These are phyloP conservation scores for Cephalopachus bancanus DNA, from an alignment of 2,797 vertebrate genomes.

Conservation along the genomic window DNA sequence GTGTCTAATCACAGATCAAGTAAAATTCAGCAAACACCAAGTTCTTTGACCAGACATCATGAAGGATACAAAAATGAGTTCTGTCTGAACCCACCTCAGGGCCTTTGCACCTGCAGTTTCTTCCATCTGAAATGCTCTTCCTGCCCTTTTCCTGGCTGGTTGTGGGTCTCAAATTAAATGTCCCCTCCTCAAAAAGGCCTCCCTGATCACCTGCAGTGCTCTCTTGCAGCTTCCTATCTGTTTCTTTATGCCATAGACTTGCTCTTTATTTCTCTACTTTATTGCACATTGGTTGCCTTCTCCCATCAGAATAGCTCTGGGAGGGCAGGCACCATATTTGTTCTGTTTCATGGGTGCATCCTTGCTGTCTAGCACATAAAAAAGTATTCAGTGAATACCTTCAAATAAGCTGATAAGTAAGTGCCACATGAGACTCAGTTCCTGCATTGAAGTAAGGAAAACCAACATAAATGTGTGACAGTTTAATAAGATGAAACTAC, in stretches of 20 bases:
- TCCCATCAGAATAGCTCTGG: not conserved
- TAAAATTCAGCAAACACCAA: not conserved
- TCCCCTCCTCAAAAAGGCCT: not conserved
- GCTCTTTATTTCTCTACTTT: not conserved
- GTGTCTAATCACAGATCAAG: not conserved
- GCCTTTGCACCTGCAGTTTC: slow-evolving; percentile 31
- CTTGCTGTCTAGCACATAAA: not conserved
- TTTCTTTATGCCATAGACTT: not conserved
- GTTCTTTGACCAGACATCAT: not conserved
- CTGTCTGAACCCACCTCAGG: not conserved
- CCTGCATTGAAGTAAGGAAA: not conserved
- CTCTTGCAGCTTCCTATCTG: not conserved
- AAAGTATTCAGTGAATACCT: not conserved
- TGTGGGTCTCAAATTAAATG: not conserved
- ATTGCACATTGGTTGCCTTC: not conserved
- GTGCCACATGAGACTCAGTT: not conserved
- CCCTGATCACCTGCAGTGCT: not conserved
- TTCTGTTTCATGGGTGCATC: not conserved
- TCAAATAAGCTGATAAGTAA: not conserved
- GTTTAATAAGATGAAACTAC: not conserved
- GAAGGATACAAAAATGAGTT: not conserved
- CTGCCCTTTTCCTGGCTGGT: not conserved
- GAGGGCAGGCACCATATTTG: not conserved
- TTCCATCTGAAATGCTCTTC: not conserved
- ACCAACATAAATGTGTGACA: not conserved